Evolutionary conservation across 2,797 vertebrate species (phyloP).

Genomic region (Ibycter americanus): DNA sequence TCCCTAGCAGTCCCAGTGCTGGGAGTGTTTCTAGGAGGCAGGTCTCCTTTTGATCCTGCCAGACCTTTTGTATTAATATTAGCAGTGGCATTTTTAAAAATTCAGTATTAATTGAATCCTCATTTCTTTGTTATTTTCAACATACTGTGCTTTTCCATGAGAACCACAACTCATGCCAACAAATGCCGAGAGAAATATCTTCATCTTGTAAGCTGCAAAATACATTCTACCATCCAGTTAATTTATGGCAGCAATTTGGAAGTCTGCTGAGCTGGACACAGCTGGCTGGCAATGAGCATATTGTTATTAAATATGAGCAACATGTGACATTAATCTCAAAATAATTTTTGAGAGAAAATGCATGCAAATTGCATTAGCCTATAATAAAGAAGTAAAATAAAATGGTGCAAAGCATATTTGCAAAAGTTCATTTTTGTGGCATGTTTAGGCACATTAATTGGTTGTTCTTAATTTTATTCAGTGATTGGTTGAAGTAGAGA

Average conservation of each 20-base stretch:
- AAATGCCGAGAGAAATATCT: not conserved
- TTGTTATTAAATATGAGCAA: conserved; percentile 2
- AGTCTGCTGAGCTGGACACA: not conserved
- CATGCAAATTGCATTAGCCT: not conserved
- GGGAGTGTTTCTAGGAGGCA: not conserved
- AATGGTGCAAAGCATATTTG: not conserved
- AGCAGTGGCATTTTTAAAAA: not conserved
- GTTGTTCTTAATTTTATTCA: not conserved
- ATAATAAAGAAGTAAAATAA: not conserved
- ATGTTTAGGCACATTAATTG: not conserved
- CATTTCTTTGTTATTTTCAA: not conserved
- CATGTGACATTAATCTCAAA: not conserved
- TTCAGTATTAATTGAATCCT: not conserved
- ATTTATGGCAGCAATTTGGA: conserved; percentile 25
- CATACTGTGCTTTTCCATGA: not conserved
- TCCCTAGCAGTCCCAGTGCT: not conserved
- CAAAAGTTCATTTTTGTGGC: not conserved
- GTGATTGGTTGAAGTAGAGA: not conserved
- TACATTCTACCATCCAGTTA: not conserved
- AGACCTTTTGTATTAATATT: not conserved
- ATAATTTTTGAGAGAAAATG: not conserved
- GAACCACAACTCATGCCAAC: not conserved
- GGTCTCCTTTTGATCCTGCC: not conserved
- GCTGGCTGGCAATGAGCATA: not conserved
- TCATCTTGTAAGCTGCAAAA: not conserved